phyloP scores from a whole-genome alignment of 2,797 vertebrate species.

The Mormyrops attenuatus region DNA sequence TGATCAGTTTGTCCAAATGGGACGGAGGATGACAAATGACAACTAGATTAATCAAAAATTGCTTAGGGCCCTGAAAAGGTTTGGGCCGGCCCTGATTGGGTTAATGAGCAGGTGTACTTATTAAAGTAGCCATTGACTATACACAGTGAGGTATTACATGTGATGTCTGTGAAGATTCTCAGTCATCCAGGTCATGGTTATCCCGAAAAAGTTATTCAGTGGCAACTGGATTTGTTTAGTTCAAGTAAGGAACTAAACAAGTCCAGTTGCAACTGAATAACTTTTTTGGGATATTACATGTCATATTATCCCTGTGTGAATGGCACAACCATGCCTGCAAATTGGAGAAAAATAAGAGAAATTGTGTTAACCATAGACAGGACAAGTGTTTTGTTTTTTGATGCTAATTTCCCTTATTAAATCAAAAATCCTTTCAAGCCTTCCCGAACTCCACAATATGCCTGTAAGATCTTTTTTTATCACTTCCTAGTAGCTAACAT shows the following conservation, averaged over 20 bases:
- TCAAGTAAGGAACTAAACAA: too few relatives aligned
- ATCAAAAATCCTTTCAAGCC: background rate
- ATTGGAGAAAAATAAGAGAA: background rate
- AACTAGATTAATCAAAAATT: background rate
- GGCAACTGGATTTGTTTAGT: too few relatives aligned
- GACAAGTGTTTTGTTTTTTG: background rate
- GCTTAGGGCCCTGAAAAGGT: background rate
- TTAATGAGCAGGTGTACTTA: background rate
- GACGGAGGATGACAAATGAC: background rate
- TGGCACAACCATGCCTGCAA: background rate
- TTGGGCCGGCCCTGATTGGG: background rate
- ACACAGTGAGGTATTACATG: background rate
- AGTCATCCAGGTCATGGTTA: too few relatives aligned
- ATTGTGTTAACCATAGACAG: background rate
- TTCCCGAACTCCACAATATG: background rate
- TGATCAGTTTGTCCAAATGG: background rate
- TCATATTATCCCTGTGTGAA: background rate
- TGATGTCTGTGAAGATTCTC: too few relatives aligned
- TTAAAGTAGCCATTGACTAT: background rate
- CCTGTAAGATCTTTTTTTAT: background rate
- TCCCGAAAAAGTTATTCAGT: too few relatives aligned
- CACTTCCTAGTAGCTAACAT: background rate
- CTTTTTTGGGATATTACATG: too few relatives aligned
- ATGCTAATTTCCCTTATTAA: background rate
- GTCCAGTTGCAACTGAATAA: too few relatives aligned